These are phyloP conservation scores for Loriculus beryllinus DNA, from an alignment of 2,797 vertebrate genomes.

Conservation along the genomic window DNA sequence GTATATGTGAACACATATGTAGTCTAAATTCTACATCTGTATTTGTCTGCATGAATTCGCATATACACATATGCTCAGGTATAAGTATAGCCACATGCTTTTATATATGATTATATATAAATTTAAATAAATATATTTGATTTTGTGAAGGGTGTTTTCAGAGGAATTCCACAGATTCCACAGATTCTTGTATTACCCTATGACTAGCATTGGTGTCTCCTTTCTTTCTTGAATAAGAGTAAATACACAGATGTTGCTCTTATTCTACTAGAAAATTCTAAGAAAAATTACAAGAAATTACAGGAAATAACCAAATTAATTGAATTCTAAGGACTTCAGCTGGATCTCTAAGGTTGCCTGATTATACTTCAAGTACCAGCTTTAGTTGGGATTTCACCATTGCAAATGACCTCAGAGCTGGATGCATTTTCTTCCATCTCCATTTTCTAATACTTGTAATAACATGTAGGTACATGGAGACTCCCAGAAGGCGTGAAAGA, in stretches of 20 bases:
- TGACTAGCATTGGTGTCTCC: background rate
- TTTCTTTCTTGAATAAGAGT: background rate
- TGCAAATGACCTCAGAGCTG: background rate
- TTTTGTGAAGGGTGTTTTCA: accelerated
- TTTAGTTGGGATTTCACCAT: background rate
- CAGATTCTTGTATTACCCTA: background rate
- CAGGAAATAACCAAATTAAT: background rate
- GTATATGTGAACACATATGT: accelerated
- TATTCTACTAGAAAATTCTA: background rate
- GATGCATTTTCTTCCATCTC: background rate
- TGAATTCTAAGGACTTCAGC: background rate
- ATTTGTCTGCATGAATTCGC: background rate
- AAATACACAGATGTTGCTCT: background rate
- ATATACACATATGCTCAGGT: background rate
- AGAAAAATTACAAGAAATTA: background rate
- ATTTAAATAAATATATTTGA: background rate
- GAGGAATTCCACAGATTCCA: background rate
- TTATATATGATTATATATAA: background rate
- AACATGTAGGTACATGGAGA: background rate
- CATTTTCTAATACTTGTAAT: no score
- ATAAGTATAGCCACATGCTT: background rate
- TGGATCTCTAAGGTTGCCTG: background rate
- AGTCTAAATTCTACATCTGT: background rate
- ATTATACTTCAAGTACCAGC: background rate
- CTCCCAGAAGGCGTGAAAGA: background rate